Conservation (phyloP, 2,113 vertebrate genomes). For the Genyomyrus donnyi region DNA sequence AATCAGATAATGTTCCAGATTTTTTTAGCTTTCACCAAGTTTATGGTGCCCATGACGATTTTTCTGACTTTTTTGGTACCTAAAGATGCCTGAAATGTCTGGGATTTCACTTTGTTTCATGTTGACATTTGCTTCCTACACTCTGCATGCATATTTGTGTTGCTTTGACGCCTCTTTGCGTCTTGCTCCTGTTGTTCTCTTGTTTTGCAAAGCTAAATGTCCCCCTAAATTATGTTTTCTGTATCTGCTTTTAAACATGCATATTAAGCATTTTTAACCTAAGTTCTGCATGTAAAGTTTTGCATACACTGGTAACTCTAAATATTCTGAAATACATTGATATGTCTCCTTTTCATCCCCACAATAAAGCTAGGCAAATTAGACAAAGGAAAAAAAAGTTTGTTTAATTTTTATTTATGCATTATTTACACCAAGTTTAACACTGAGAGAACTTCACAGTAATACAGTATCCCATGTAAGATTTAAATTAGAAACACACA, state of each 20-base stretch:
- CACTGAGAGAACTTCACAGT: slow-evolving; percentile 98
- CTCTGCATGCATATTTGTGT: background rate
- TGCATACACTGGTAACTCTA: background rate
- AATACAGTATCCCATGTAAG: slow-evolving; percentile 82
- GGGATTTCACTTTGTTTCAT: background rate
- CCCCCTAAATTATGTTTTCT: background rate
- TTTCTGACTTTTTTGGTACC: background rate
- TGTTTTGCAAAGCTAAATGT: background rate
- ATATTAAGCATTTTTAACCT: background rate
- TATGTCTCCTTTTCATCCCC: background rate
- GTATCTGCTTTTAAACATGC: background rate
- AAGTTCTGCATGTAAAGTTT: background rate
- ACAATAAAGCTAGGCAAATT: background rate
- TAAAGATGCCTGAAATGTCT: background rate
- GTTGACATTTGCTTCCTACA: background rate
- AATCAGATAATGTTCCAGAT: background rate
- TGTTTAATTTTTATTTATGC: slow-evolving; percentile 50
- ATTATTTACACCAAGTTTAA: slow-evolving; percentile 99
- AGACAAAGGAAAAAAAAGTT: background rate
- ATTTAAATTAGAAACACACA: slow-evolving; percentile 92
- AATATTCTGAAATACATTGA: background rate
- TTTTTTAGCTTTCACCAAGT: background rate
- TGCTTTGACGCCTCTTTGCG: background rate
- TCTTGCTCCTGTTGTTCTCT: background rate
- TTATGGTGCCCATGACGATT: background rate